phyloP scores from a whole-genome alignment of 1,140 invertebrate genomes.

The Brachionus sp. region DNA sequence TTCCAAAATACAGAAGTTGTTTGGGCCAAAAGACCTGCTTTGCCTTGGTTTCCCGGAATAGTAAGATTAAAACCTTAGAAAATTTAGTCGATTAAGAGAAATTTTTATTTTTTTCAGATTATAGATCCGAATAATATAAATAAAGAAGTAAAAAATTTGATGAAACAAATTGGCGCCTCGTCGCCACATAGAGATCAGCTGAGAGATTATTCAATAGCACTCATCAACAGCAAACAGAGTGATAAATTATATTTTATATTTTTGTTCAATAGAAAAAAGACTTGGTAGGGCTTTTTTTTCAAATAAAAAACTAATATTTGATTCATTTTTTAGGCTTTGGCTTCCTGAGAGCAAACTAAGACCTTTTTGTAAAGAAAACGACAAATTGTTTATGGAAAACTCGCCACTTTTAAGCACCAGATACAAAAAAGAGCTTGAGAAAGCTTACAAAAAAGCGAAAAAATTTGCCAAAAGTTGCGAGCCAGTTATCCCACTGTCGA shows the following conservation, averaged over 20 bases:
- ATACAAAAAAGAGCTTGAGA: slow-evolving; percentile 43
- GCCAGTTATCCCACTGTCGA: not conserved
- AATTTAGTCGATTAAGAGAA: not conserved
- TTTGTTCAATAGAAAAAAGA: slow-evolving; percentile 34
- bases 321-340: not conserved
- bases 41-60: slow-evolving; percentile 39
- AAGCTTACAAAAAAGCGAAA: slow-evolving; percentile 43
- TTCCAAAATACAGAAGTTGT: slow-evolving; percentile 42
- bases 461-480: not conserved
- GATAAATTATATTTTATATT: slow-evolving; percentile 42
- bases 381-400: slow-evolving; percentile 42
- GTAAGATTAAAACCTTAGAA: not conserved
- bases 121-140: slow-evolving; percentile 25
- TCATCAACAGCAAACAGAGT: slow-evolving; percentile 11
- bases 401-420: not conserved
- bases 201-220: slow-evolving; percentile 1
- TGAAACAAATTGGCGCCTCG: slow-evolving; percentile 36
- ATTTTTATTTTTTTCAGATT: not conserved
- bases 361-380: slow-evolving; percentile 45
- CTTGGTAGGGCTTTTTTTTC: not conserved
- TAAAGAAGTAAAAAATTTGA: slow-evolving; percentile 42
- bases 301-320: not conserved
- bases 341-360: slow-evolving; percentile 37
- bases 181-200: slow-evolving; percentile 36
- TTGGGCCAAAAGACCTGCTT: slow-evolving; percentile 28